A percentile compares a stretch with the other conserved stretches of the same genome.
phyloP scores from a whole-genome alignment of 2,888 invertebrate genomes.

The Sympetrum striolatum region DNA sequence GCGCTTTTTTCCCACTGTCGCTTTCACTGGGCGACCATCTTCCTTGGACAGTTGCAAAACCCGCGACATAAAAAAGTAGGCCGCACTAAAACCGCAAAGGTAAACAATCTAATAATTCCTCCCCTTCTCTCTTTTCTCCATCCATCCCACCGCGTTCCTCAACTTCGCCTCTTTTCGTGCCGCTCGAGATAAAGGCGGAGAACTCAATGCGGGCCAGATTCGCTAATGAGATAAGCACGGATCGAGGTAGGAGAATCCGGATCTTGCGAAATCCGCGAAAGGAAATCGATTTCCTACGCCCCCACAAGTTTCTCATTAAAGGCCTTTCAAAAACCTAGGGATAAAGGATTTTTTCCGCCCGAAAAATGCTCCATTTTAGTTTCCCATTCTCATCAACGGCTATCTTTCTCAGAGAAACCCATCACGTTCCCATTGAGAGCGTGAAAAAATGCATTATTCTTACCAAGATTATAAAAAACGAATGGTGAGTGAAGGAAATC shows the following conservation, averaged over 20 bases:
- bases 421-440: background rate
- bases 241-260: background rate
- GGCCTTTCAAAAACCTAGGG: background rate
- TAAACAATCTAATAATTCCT: background rate
- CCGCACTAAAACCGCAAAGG: background rate
- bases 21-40: background rate
- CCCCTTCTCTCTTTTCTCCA: background rate
- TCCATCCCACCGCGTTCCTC: background rate
- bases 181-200: background rate
- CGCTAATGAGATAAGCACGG: conserved; percentile 26
- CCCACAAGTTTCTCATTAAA: background rate
- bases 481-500: no score
- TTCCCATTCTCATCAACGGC: background rate
- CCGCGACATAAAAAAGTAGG: background rate
- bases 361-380: background rate
- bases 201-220: background rate
- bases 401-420: background rate
- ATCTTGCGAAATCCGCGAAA: conserved; percentile 3
- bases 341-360: conserved; percentile 11
- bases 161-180: background rate
- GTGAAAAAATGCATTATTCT: background rate
- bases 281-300: conserved; percentile 14
- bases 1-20: background rate
- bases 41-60: background rate
- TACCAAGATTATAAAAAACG: background rate